These are phyloP conservation scores for Paralichthys olivaceus DNA, from an alignment of 2,113 vertebrate species.

Conservation along the genomic window DNA sequence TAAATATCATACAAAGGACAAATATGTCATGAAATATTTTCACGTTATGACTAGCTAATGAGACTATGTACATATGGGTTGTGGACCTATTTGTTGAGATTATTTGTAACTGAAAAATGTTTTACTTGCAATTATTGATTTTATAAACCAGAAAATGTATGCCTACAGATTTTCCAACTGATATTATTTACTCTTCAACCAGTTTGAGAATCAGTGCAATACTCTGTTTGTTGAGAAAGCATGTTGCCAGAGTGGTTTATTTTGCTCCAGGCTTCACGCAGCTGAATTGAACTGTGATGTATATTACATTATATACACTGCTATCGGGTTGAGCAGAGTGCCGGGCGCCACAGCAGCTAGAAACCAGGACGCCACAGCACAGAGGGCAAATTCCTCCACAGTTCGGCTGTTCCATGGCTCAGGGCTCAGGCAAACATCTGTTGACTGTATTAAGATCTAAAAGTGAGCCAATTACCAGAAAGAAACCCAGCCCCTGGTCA, in stretches of 20 bases:
- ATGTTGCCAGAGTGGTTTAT: not conserved
- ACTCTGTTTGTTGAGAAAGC: not conserved
- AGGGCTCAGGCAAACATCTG: constrained; percentile 72
- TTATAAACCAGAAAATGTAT: not conserved
- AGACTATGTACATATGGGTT: not conserved
- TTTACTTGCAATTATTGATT: not conserved
- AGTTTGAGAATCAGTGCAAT: not conserved
- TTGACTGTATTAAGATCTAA: constrained; percentile 69
- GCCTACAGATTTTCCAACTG: not conserved
- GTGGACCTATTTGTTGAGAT: not conserved
- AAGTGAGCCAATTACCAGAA: constrained; percentile 71
- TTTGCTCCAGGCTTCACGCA: constrained; percentile 3
- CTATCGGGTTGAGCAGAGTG: constrained; percentile 38
- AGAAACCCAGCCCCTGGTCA: constrained; percentile 68
- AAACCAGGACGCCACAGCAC: constrained; percentile 54
- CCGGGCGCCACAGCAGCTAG: constrained; percentile 25
- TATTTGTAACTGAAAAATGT: not conserved
- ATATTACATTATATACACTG: constrained; percentile 22
- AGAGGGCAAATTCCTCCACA: constrained; percentile 66
- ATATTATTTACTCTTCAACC: not conserved
- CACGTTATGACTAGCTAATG: no score
- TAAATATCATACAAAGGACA: no score
- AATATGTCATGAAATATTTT: no score
- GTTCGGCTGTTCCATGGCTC: constrained; percentile 56
- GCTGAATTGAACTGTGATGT: constrained; percentile 26